Evolutionary conservation across 2,113 vertebrate species (phyloP).

Genomic region (Tringa solitaria): DNA sequence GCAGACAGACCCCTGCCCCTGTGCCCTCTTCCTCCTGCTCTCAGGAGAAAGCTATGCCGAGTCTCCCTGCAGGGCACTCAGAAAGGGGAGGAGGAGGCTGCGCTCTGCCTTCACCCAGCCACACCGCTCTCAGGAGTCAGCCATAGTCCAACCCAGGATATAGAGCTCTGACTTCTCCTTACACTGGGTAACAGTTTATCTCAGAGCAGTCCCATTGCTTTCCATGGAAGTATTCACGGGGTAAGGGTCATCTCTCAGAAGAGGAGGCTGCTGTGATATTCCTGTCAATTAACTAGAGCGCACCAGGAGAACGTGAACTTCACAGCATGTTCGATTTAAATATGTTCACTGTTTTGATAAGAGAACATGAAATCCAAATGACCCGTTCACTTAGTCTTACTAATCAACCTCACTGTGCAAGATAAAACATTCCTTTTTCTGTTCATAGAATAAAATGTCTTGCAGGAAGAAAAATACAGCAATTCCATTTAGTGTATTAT

Average conservation of each 20-base stretch:
- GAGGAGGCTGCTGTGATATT: background rate
- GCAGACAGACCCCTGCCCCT: background rate
- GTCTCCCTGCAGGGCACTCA: background rate
- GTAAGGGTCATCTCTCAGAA: background rate
- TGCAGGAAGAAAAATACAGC: background rate
- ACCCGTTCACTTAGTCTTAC: background rate
- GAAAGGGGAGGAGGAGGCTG: background rate
- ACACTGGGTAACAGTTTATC: background rate
- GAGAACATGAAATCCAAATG: background rate
- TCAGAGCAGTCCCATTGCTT: background rate
- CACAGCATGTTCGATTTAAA: background rate
- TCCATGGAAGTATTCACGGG: background rate
- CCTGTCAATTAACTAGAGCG: background rate
- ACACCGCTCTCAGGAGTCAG: background rate
- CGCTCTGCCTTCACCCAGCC: background rate
- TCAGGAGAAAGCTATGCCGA: background rate
- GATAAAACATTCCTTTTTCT: background rate
- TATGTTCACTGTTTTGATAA: background rate
- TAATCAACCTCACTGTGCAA: background rate
- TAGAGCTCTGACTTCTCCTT: background rate
- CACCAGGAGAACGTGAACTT: background rate
- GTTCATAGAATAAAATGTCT: background rate
- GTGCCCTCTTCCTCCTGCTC: background rate
- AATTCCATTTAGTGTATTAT: background rate
- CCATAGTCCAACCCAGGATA: background rate